These are phyloP conservation scores for Pseudorhombus dupliciocellatus DNA, from an alignment of 2,113 vertebrate species.

Conservation along the genomic window DNA sequence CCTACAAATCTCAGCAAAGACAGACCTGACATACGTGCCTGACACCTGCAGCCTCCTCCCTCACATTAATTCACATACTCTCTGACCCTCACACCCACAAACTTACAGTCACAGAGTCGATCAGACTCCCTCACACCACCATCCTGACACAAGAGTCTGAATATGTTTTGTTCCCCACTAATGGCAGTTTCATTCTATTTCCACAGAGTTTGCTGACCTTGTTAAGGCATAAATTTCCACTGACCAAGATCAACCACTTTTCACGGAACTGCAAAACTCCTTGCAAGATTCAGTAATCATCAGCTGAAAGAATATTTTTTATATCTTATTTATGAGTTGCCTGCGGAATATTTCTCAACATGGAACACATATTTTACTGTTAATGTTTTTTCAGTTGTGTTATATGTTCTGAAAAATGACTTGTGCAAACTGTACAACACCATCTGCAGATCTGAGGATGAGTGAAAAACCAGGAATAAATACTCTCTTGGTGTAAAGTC, in stretches of 20 bases:
- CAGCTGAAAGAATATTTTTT: conserved; percentile 84
- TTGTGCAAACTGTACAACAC: conserved; percentile 79
- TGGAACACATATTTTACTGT: conserved; percentile 71
- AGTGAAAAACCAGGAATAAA: conserved; percentile 86
- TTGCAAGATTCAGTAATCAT: conserved; percentile 75
- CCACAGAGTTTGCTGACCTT: conserved; percentile 81
- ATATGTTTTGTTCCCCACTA: conserved; percentile 52
- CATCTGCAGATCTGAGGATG: conserved; percentile 81
- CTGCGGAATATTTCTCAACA: conserved; percentile 76
- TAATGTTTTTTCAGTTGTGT: conserved; percentile 70
- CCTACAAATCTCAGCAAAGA: not conserved
- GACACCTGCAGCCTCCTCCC: not conserved
- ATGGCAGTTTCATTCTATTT: conserved; percentile 65
- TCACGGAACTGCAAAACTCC: conserved; percentile 78
- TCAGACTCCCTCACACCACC: conserved; percentile 8
- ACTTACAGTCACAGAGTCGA: conserved; percentile 12
- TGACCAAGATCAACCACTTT: conserved; percentile 79
- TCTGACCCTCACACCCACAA: not conserved
- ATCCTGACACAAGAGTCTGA: conserved; percentile 4
- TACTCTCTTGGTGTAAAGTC: conserved; percentile 82
- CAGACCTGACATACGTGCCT: not conserved
- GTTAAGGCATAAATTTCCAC: conserved; percentile 83
- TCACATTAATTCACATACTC: not conserved
- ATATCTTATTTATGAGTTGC: conserved; percentile 84
- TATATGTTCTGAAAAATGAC: conserved; percentile 75